Evolutionary conservation across 1,140 invertebrate genomes (phyloP), one percentile per base, ranked within the genome.

Genomic region (Drosophila parabipectinata): DNA sequence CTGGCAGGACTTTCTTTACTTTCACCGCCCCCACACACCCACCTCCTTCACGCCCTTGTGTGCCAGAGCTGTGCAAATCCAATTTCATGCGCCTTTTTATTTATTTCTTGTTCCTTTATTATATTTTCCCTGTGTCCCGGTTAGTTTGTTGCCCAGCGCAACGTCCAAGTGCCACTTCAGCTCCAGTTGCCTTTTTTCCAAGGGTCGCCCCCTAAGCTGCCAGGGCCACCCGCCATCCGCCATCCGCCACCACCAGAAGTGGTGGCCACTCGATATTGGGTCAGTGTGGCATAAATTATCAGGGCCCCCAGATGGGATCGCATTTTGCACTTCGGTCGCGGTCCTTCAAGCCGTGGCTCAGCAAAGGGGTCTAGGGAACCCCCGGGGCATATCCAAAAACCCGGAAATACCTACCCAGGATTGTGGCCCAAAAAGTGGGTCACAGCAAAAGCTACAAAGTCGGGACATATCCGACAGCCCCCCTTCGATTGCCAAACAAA

Each of bases 61-160:
- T 64, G 61, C 63, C 84, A 44, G 56, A 50, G 63, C 45, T 69
- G 54, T 76, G 59, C 61, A 81, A 85, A 85, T 85, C 81, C 58
- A 75, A 81, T 87, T 87, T 87, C 58, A 78, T 74, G 51, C 51
- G 64, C 47, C 72, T 75, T 76, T 74, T 82, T 72, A 58, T 66
- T 53, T 55, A 15, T 21, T 60, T 58, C 55, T 67, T 37, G 58
- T 24, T 69, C 56, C 72, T 55, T 56, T 26, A 52, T 57, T 56
- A n/a, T 55, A 69, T 32, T 51, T 39, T 37, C n/a, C 12, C 39
- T 58, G 45, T 69, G 21, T 47, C 18, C 26, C 12, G 26, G 44
- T 52, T 34, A 44, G 54, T 71, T 69, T 67, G 68, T 78, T 79
- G 76, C 56, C 57, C 61, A 14, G 44, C 55, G 74, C 63, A 77